Conservation (phyloP, 2,113 vertebrate species). For the Oryzias woworae region DNA sequence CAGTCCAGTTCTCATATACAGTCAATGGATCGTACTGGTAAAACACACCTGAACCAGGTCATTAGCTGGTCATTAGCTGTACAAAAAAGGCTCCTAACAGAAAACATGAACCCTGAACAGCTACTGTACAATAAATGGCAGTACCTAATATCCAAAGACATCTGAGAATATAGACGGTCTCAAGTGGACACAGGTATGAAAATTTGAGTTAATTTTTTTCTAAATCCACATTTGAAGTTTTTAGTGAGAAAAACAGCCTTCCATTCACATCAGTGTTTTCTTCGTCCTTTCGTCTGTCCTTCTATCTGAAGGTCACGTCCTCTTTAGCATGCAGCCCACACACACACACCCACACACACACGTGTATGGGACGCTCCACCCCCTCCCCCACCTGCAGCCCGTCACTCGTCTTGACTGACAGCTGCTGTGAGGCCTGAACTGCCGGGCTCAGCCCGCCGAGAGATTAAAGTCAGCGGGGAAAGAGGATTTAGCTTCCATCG, state of each 20-base stretch:
- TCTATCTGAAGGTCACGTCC: constrained; percentile 14
- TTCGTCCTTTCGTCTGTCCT: not conserved
- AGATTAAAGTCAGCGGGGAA: constrained; percentile 70
- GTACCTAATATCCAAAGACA: no score
- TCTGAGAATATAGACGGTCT: no score
- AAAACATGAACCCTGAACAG: no score
- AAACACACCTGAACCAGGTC: no score
- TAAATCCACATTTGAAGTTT: not conserved
- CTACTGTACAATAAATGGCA: no score
- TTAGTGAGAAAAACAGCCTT: no score
- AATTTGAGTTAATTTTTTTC: no score
- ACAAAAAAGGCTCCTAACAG: no score
- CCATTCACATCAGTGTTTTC: no score
- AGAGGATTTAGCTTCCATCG: constrained; percentile 69
- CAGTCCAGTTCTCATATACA: no score
- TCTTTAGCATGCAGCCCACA: constrained; percentile 15
- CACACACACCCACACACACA: constrained; percentile 11
- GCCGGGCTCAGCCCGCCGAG: constrained; percentile 49
- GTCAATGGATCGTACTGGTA: no score
- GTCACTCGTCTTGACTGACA: constrained; percentile 51
- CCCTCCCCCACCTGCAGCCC: constrained; percentile 42
- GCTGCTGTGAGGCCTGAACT: constrained; percentile 48
- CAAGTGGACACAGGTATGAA: not conserved
- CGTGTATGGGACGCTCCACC: constrained; percentile 10
- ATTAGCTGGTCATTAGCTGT: no score